Conservation (phyloP, 2,888 invertebrate genomes). For the Cactoblastis cactorum region DNA sequence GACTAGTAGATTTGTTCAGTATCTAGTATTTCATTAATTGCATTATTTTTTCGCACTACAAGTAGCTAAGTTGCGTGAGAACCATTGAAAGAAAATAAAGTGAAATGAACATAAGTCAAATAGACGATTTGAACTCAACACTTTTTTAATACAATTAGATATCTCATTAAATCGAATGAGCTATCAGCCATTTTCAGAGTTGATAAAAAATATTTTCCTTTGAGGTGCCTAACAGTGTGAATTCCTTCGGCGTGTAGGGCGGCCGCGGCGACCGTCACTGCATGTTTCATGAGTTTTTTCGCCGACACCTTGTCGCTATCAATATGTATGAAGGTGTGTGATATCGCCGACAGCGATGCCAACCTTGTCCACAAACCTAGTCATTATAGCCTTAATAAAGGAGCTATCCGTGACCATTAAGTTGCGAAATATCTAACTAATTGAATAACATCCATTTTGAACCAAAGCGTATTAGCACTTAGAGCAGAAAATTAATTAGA, state of each 20-base stretch:
- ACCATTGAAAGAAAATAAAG: not conserved
- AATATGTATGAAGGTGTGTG: constrained; percentile 68
- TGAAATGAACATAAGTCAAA: constrained; percentile 2
- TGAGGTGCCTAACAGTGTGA: constrained; percentile 61
- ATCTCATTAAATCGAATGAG: constrained; percentile 71
- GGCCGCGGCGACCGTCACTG: constrained; percentile 64
- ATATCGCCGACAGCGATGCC: constrained; percentile 48
- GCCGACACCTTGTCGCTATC: constrained; percentile 69
- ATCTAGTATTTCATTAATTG: no score
- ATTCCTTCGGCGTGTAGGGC: constrained; percentile 71
- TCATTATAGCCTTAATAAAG: constrained; percentile 3
- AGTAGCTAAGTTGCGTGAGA: not conserved
- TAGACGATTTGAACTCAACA: constrained; percentile 5
- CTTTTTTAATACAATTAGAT: constrained; percentile 30
- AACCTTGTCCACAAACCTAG: not conserved
- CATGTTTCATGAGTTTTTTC: constrained; percentile 76
- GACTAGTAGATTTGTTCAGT: no score
- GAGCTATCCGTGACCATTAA: not conserved
- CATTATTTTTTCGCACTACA: not conserved
- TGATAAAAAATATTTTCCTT: constrained; percentile 61
- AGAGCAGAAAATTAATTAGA: not conserved
- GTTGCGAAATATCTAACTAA: not conserved
- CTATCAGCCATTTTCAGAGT: constrained; percentile 61
- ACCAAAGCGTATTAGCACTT: not conserved
- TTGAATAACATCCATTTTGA: not conserved